Base-by-base conservation (phyloP, 2,797 vertebrate species). In the Anas bahamensis region DNA sequence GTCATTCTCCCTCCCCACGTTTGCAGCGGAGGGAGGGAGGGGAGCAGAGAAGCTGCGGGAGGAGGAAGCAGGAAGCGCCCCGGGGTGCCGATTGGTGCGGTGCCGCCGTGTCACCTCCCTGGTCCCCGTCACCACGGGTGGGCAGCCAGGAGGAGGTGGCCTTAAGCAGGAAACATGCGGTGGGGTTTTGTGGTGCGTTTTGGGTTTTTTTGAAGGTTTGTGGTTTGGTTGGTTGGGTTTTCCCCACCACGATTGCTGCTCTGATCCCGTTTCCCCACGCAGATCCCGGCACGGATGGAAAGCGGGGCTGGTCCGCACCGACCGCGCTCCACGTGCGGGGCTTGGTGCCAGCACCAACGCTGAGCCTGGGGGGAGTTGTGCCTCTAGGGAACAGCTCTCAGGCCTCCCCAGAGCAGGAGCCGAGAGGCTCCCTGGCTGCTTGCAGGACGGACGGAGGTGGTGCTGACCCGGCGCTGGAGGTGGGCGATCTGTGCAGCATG, bases 31-130 rank as follows among this genome's bases (percentile, higher is more conserved):
- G 55, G 77, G 76, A 82, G 75, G 81, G 81, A 77, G 37, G 63
- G 65, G 74, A 88, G 64, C 3, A 8, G 39, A 83, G 86, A 81
- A 89, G 66, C 90, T 94, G 87, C 83, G 82, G 84, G 84, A 92
- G 89, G 92, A 94, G 90, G 86, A 35, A 91, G 79, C 56, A 71
- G 53, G 94, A 93, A 91, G 95, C 84, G 83, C 79, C 82, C 81
- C 74, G 70, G 77, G 77, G 92, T 66, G 94, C 94, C 81, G 88
- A 75, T 95, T 92, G 76, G 78, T 88, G 68, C 83, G 21, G 66
- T 77, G 64, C 78, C 50, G 60, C 83, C 73, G 10, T 13, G 24
- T 76, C 65, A n/a, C 88, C 74, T 94, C 86, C 6, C 37, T 4
- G 2, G 9, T 71, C 86, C 35, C 74, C 1, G 0, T 86, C 39